Base-by-base conservation (phyloP, 2,888 invertebrate genomes). In the Caenorhabditis wallacei region DNA sequence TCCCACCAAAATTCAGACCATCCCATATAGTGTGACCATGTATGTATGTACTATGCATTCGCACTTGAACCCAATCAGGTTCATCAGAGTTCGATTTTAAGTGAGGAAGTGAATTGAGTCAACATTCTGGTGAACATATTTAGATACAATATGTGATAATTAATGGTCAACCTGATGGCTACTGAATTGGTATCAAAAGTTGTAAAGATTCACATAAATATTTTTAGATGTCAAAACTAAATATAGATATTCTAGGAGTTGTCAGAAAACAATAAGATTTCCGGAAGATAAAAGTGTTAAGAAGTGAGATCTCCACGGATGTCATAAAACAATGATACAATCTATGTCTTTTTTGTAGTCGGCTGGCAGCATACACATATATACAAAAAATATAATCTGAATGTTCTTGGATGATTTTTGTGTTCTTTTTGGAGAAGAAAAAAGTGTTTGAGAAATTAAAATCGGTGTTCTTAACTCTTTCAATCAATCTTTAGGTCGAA, bases 281-380 rank as follows among this genome's bases (percentile, higher is more conserved):
- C 75, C 48, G 66, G 48, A 24, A n/a, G 75, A 75, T 75, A 75
- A 46, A 57, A 20, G 75, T 75, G 75, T 51, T 75, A 75, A 75
- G 75, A 22, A 20, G 75, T 2, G n/a, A 35, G 26, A 18, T 35
- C 53, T 53, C 53, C 18, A 24, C 22, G 11, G 22, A n/a, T 64
- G 66, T 35, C 66, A 57, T 16, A 37, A 22, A 22, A 35, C 16
- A 37, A 1, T 35, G 66, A 66, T 66, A 66, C 66, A 22, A 66
- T 53, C 61, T 53, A 3, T 20, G 2, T 22, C 2, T 24, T 24
- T 11, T 13, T 53, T 53, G 53, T 53, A 53, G 4, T 24, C 53
- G 24, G 53, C 53, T 53, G 24, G 53, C 53, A 24, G 13, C 3
- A 53, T 10, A 13, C 11, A 53, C 24, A 48, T 11, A 10, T 48